Evolutionary conservation across 1,140 invertebrate genomes (phyloP).

Genomic region (Triops cancriformis): DNA sequence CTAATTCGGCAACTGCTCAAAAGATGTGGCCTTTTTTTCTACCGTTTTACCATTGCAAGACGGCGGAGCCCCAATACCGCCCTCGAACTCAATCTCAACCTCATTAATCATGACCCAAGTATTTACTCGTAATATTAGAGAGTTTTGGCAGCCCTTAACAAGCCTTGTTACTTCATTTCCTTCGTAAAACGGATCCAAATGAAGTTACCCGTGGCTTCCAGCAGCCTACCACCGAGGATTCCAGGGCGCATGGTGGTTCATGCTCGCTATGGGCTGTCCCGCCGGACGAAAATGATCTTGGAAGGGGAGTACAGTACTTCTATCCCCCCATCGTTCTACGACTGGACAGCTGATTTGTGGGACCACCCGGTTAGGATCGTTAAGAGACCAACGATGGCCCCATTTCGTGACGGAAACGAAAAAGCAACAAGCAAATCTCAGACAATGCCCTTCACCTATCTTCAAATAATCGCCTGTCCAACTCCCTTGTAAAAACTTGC

Average conservation of each 20-base stretch:
- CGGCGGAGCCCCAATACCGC: no score
- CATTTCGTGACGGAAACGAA: conserved; percentile 7
- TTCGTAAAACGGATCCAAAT: no score
- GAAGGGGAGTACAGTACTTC: neutral
- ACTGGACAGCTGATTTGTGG: neutral
- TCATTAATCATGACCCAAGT: no score
- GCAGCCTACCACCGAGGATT: no score
- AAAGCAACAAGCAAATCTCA: neutral
- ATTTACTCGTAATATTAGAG: no score
- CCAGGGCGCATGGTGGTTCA: neutral
- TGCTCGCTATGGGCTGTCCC: neutral
- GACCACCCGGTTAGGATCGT: conserved; percentile 8
- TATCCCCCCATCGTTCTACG: neutral
- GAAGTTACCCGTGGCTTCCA: no score
- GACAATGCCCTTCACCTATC: neutral
- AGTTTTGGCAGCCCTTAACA: no score
- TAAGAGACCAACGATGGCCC: neutral
- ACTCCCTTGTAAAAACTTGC: neutral
- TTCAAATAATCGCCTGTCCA: neutral
- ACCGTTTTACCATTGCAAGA: neutral
- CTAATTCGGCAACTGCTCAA: neutral
- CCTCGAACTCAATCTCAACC: no score
- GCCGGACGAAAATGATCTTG: neutral
- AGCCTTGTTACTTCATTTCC: no score
- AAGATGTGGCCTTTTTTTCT: neutral